Evolutionary conservation across 2,797 vertebrate species (phyloP).

Genomic region (Betta splendens): DNA sequence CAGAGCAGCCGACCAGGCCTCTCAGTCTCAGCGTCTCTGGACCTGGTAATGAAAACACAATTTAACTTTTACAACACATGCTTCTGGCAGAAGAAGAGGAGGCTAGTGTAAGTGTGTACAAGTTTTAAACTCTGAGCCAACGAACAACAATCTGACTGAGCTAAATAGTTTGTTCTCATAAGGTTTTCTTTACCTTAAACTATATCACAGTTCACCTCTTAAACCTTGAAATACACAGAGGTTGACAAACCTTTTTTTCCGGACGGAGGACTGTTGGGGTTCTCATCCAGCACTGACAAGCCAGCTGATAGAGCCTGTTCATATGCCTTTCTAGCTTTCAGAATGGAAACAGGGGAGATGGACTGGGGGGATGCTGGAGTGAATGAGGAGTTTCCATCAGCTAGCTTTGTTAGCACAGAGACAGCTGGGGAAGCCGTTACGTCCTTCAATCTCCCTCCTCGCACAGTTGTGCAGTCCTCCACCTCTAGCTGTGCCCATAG

Average conservation of each 20-base stretch:
- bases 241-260: slow-evolving; percentile 49
- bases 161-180: too few species aligned
- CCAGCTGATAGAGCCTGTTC: slow-evolving; percentile 79
- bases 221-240: neutral
- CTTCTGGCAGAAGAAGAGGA: too few species aligned
- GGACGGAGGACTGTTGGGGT: slow-evolving; percentile 4
- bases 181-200: too few species aligned
- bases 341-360: slow-evolving; percentile 77
- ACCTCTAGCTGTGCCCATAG: slow-evolving; percentile 91
- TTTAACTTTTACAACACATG: too few species aligned
- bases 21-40: slow-evolving; percentile 46
- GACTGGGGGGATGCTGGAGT: slow-evolving; percentile 74
- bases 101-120: too few species aligned
- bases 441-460: slow-evolving; percentile 15
- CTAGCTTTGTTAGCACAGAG: slow-evolving; percentile 83
- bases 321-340: slow-evolving; percentile 90
- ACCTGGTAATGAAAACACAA: slow-evolving; percentile 6
- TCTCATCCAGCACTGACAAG: slow-evolving; percentile 56
- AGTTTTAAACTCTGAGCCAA: too few species aligned
- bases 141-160: too few species aligned
- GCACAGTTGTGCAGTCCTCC: slow-evolving; percentile 64
- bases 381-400: slow-evolving; percentile 76
- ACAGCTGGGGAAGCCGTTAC: slow-evolving; percentile 76
- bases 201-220: too few species aligned
- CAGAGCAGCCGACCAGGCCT: slow-evolving; percentile 84